Evolutionary conservation across 2,888 invertebrate genomes (phyloP), one percentile per base, ranked within the genome.

Genomic region (Timandra comae): DNA sequence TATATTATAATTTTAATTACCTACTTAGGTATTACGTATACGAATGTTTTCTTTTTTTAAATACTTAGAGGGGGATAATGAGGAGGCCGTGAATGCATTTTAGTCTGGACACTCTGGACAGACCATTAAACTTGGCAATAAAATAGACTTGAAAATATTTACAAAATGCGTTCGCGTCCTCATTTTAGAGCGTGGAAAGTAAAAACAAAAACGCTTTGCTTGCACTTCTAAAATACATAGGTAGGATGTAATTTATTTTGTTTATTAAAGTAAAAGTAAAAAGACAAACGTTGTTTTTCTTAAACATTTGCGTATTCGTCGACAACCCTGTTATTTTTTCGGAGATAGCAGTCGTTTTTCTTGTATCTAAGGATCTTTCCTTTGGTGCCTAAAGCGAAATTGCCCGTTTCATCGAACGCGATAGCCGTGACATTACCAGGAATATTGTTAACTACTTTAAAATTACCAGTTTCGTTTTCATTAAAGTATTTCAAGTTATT

Each of bases 291-390:
- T n/a, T 33, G 28, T 32, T 25, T 20, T 35, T 37, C 29, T 27
- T 12, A 38, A 24, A 30, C 22, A 28, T 29, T 10, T 12, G 11
- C 9, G 24, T 41, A 38, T 30, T 45, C 32, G 27, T 37, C 39
- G 27, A 38, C 22, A 24, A 48, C 33, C 36, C 39, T 49, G 32
- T 46, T 43, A 1, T 16, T 16, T 31, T 53, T 36, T 33, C 55
- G 56, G 8, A 57, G 42, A 41, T 63, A 59, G 38, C 77, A 77
- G 19, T 66, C 50, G 23, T 59, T 59, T 49, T 67, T 71, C 36
- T 64, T 57, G 37, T 79, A 82, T 42, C 72, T 73, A 0, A 76
- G 24, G 28, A 80, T 44, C 56, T 72, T 74, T 1, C 72, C 76
- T 26, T 46, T 52, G 10, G 63, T 49, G 3, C 80, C 80, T 3